These are phyloP conservation scores for Drosophila ficusphila DNA, from an alignment of 1,140 invertebrate species.

Conservation along the genomic window DNA sequence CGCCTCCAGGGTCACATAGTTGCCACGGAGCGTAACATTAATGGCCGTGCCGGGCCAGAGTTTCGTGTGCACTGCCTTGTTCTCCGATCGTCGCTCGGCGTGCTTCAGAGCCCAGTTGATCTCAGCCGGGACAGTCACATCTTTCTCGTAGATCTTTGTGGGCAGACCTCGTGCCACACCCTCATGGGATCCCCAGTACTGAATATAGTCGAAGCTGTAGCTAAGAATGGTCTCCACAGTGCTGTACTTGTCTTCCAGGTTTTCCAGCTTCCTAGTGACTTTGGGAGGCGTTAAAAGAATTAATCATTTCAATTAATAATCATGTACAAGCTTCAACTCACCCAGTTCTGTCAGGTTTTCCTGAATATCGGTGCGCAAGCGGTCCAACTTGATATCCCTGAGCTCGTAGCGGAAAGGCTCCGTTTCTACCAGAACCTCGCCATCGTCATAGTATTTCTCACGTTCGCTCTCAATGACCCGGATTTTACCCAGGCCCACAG, in stretches of 20 bases:
- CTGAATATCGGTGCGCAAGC: slow-evolving; percentile 85
- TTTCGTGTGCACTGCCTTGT: slow-evolving; percentile 74
- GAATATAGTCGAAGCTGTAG: slow-evolving; percentile 88
- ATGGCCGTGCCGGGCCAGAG: slow-evolving; percentile 90
- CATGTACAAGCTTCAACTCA: slow-evolving; percentile 15
- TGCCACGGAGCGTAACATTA: slow-evolving; percentile 90
- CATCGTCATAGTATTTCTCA: slow-evolving; percentile 86
- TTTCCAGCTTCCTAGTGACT: slow-evolving; percentile 87
- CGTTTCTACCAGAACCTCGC: slow-evolving; percentile 91
- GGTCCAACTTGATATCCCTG: slow-evolving; percentile 87
- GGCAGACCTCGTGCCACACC: slow-evolving; percentile 90
- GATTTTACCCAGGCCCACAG: slow-evolving; percentile 88
- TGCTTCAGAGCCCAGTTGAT: slow-evolving; percentile 89
- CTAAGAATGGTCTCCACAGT: slow-evolving; percentile 88
- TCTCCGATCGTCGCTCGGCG: slow-evolving; percentile 86
- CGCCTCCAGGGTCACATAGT: slow-evolving; percentile 89
- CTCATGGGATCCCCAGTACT: slow-evolving; percentile 91
- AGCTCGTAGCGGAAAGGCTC: slow-evolving; percentile 91
- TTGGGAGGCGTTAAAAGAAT: background rate
- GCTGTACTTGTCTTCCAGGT: slow-evolving; percentile 85
- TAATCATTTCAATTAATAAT: background rate
- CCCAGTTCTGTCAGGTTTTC: slow-evolving; percentile 85
- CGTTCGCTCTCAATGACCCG: slow-evolving; percentile 87
- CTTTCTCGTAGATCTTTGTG: slow-evolving; percentile 87
- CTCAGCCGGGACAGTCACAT: slow-evolving; percentile 86